Evolutionary conservation across 2,797 vertebrate species (phyloP).

Genomic region (Cheracebus regulus): DNA sequence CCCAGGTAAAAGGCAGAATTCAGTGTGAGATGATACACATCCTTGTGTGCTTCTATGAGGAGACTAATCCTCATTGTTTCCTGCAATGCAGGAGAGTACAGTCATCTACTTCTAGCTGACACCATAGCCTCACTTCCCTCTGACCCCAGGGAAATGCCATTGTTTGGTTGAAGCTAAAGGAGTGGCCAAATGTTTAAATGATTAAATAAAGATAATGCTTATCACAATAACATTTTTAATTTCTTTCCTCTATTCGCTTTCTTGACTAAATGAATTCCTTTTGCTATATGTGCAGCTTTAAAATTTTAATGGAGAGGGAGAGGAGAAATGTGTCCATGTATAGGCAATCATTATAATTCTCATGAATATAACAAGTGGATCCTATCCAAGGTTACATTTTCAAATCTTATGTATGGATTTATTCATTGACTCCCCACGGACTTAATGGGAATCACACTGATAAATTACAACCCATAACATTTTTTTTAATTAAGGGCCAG

Average conservation of each 20-base stretch:
- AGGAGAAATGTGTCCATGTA: not conserved
- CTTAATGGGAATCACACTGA: slow-evolving; percentile 49
- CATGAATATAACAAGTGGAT: slow-evolving; percentile 45
- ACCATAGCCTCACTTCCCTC: not conserved
- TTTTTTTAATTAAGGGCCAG: slow-evolving; percentile 53
- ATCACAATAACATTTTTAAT: not conserved
- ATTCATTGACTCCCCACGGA: slow-evolving; percentile 52
- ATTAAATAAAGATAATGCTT: not conserved
- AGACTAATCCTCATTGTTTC: not conserved
- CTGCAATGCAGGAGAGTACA: not conserved
- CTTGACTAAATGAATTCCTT: not conserved
- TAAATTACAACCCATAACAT: slow-evolving; percentile 44
- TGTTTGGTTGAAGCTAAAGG: not conserved
- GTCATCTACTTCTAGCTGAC: not conserved
- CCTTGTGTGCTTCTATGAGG: not conserved
- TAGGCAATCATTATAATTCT: slow-evolving; percentile 55
- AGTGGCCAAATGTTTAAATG: not conserved
- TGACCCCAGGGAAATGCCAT: not conserved
- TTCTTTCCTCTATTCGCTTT: slow-evolving; percentile 1
- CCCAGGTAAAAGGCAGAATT: not conserved
- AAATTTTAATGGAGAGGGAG: not conserved
- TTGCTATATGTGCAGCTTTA: slow-evolving; percentile 33
- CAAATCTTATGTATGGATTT: slow-evolving; percentile 50
- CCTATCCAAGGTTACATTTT: slow-evolving; percentile 53
- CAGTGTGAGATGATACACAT: not conserved